A percentile compares a stretch with the other conserved stretches of the same genome.
Evolutionary conservation across 2,797 vertebrate genomes (phyloP).

Genomic region (Cyprinodon diabolis): DNA sequence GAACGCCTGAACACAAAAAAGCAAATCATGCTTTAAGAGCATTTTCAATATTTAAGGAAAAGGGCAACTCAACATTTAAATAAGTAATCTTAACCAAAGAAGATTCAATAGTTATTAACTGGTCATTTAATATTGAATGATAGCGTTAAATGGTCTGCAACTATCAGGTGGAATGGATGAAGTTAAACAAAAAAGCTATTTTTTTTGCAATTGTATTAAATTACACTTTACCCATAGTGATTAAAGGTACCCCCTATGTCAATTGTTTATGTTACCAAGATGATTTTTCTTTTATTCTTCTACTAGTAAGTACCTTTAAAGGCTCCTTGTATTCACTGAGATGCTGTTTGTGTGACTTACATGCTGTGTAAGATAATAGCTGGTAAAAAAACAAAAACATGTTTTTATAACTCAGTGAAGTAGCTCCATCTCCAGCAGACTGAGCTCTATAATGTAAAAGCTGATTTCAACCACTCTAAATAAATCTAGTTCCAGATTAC

Average conservation of each 20-base stretch:
- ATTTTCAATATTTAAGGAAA: too few relatives aligned
- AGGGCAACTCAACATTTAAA: too few relatives aligned
- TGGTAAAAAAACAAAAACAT: background rate
- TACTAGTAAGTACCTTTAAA: background rate
- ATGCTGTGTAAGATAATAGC: background rate
- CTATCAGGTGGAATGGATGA: background rate
- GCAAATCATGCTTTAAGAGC: too few relatives aligned
- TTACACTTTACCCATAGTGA: background rate
- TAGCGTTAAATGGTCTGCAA: background rate
- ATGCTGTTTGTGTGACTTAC: background rate
- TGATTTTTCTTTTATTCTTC: background rate
- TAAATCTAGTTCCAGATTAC: conserved; percentile 71
- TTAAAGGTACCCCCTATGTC: background rate
- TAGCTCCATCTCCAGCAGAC: conserved; percentile 42
- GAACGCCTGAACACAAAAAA: too few relatives aligned
- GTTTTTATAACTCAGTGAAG: conserved; percentile 23
- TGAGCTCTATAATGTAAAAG: conserved; percentile 37
- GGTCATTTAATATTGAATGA: background rate
- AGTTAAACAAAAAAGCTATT: background rate
- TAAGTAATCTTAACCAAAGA: background rate
- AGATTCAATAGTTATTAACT: too few relatives aligned
- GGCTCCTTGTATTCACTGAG: background rate
- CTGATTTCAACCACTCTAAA: conserved; percentile 66
- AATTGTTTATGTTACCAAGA: background rate
- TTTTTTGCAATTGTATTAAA: background rate